These are phyloP conservation scores for Julus scanicus DNA, from an alignment of 2,888 invertebrate species.

Conservation along the genomic window DNA sequence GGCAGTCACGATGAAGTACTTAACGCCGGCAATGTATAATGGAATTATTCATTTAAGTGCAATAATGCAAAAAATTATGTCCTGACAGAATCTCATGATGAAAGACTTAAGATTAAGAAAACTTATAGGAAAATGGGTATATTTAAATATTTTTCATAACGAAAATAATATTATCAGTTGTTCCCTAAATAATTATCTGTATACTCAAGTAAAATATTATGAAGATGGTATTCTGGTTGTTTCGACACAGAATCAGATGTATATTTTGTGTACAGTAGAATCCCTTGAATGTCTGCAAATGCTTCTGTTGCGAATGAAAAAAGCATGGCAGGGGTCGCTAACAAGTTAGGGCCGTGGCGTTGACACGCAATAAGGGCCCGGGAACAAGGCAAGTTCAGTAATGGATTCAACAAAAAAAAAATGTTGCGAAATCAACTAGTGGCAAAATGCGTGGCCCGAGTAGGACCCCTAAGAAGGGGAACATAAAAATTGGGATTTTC, in stretches of 20 bases:
- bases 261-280: not conserved
- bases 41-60: not conserved
- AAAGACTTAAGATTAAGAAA: too few relatives aligned
- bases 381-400: not conserved
- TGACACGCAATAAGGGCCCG: not conserved
- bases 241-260: too few relatives aligned
- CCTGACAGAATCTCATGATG: not conserved
- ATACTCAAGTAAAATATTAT: too few relatives aligned
- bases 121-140: too few relatives aligned
- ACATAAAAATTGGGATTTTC: not conserved
- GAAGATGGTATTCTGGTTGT: too few relatives aligned
- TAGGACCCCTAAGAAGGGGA: not conserved
- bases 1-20: not conserved
- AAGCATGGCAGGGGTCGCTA: not conserved
- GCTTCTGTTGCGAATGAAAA: not conserved
- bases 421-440: not conserved
- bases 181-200: not conserved
- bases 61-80: not conserved
- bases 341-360: not conserved
- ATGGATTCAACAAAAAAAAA: slow-evolving; percentile 8
- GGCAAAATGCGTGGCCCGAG: not conserved
- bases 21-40: not conserved
- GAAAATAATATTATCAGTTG: not conserved
- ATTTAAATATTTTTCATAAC: not conserved
- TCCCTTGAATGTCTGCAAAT: not conserved